These are phyloP conservation scores for Prochilodus magdalenae DNA, from an alignment of 2,113 vertebrate genomes.

Conservation along the genomic window DNA sequence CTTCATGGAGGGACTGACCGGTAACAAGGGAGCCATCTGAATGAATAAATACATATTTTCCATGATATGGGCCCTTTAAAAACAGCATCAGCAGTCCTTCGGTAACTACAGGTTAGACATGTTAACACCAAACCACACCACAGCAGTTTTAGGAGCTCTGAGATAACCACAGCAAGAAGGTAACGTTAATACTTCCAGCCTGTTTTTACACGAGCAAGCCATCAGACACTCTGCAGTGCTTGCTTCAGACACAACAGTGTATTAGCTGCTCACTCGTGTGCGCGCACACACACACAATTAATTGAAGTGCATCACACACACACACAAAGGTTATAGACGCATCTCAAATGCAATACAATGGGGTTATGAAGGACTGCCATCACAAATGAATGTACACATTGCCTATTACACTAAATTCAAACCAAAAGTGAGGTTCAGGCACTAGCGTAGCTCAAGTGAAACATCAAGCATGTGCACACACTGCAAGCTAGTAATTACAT, in stretches of 20 bases:
- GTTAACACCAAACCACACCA: conserved; percentile 12
- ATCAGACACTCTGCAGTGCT: conserved; percentile 13
- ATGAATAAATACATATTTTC: neutral
- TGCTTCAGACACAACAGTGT: neutral
- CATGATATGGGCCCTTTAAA: neutral
- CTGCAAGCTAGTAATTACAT: conserved; percentile 87
- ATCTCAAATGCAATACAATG: neutral
- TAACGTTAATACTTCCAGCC: neutral
- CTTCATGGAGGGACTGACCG: too few species aligned
- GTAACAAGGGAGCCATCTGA: too few species aligned
- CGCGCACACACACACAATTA: neutral
- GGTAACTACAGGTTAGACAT: neutral
- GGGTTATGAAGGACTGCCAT: neutral
- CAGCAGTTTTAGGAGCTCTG: neutral
- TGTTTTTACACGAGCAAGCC: neutral
- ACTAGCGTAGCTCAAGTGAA: neutral
- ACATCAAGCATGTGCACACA: conserved; percentile 48
- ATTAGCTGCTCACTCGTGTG: neutral
- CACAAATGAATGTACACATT: too few species aligned
- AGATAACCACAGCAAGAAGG: neutral
- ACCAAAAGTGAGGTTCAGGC: neutral
- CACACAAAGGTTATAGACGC: neutral
- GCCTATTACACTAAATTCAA: too few species aligned
- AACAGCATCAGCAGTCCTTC: neutral
- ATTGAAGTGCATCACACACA: neutral